Evolutionary conservation across 2,113 vertebrate species (phyloP).

Genomic region (Oostethus manadensis): DNA sequence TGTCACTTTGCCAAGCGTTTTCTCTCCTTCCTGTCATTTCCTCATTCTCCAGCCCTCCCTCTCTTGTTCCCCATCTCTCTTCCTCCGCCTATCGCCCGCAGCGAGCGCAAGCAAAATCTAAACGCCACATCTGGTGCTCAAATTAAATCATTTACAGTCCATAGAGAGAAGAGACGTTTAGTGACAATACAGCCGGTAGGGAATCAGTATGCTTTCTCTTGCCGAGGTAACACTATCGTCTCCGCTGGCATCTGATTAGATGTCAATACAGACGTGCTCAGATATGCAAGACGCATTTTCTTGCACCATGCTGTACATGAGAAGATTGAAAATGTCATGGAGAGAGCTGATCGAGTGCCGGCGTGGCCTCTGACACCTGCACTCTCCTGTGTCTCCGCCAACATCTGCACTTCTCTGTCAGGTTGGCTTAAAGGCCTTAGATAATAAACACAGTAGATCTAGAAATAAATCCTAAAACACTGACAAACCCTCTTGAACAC

Average conservation of each 20-base stretch:
- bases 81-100: slow-evolving; percentile 32
- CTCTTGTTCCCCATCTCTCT: slow-evolving; percentile 30
- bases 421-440: slow-evolving; percentile 1
- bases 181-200: slow-evolving; percentile 65
- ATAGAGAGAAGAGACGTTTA: slow-evolving; percentile 58
- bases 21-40: slow-evolving; percentile 70
- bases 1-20: slow-evolving; percentile 60
- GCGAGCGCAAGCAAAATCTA: slow-evolving; percentile 41
- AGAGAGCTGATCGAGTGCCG: slow-evolving; percentile 53
- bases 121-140: slow-evolving; percentile 70
- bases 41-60: slow-evolving; percentile 46
- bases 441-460: no score
- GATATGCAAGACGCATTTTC: slow-evolving; percentile 34
- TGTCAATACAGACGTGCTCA: slow-evolving; percentile 37
- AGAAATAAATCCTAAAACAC: no score
- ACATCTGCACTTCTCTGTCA: slow-evolving; percentile 33
- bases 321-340: slow-evolving; percentile 42
- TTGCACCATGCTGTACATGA: slow-evolving; percentile 26
- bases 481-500: no score
- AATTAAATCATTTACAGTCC: slow-evolving; percentile 73
- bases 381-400: slow-evolving; percentile 17
- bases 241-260: slow-evolving; percentile 60
- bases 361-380: slow-evolving; percentile 53
- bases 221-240: slow-evolving; percentile 39
- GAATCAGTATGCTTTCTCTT: slow-evolving; percentile 67